Base-by-base conservation (phyloP, 2,797 vertebrate species). In the Prunella strophiata region DNA sequence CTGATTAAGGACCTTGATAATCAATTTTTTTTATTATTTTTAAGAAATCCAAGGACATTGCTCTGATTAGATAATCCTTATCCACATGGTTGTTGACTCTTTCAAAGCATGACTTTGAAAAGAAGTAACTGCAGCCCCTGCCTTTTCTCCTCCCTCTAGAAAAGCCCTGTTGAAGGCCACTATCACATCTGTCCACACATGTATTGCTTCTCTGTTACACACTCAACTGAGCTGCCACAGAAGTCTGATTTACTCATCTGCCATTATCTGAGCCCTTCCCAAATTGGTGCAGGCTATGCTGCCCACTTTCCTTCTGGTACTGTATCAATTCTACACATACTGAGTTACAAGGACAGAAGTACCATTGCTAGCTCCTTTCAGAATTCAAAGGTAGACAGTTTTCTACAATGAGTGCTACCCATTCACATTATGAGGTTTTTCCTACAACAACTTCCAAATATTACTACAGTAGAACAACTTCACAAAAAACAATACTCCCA, bases 51-150 rank as follows among this genome's bases (percentile, higher is more conserved):
- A 96, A 96, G 94, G 96, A 45, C 96, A 92, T 85, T 9, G 0
- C 57, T 66, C 48, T 67, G 95, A 96, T 96, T 92, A 96, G 95
- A 96, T 96, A 96, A 77, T 9, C 40, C 84, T 89, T 95, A 93
- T 87, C 95, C 50, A 74, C 10, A 16, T 2, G 14, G 34, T 32
- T 95, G 52, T 89, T 95, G 94, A 96, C 82, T 83, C 50, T 93
- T 87, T 59, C 26, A 48, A 88, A 85, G 77, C 30, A 71, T 85
- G 93, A 96, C 96, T 94, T 94, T 95, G 87, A 77, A 87, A 94
- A 93, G 72, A 85, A 38, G 0, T 42, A 82, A 82, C 59, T 87
- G 76, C 26, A 1, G 51, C 84, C 67, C 32, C 73, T 89, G 50
- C 9, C 50, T 72, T 50, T 71, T 17, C 14, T 32, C 7, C 30